Evolutionary conservation across 2,113 vertebrate genomes (phyloP), one percentile per base, ranked within the genome.

Genomic region (Butorides virescens): DNA sequence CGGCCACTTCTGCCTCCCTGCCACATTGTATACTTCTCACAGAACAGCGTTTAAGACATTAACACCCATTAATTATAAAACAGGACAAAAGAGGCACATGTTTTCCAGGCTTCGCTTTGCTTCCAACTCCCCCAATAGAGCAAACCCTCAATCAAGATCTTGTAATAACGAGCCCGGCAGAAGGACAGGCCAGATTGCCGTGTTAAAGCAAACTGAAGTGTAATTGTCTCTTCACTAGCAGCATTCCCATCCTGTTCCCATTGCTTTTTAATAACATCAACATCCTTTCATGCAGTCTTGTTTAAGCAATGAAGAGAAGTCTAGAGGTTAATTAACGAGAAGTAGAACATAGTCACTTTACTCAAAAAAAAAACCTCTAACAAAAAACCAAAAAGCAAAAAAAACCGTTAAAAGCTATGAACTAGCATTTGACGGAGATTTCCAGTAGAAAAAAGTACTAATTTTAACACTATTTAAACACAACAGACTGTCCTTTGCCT

Each of bases 261-360:
- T 36, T 71, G 55, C 59, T 71, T 87, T 82, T 89, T 71, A 67
- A 23, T 30, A 75, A 44, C 78, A 32, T 39, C 49, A 80, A 59
- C 52, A 59, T 66, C 47, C 32, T 67, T 91, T 87, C 76, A 75
- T 42, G 25, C 66, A 59, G 44, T 37, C 90, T 79, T 81, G 59
- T 85, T 75, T 86, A 95, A 96, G 80, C 67, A 87, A 72, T 7
- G 59, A 61, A 37, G n/a, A 85, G 49, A 79, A 93, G 77, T 78
- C 77, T 29, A 46, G 55, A 89, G 87, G 82, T 84, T 95, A 94
- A 97, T 96, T 96, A 96, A 94, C 0, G 6, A 94, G 65, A 90
- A 90, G 49, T 21, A 53, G 76, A 89, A 79, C 73, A 79, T 13
- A 34, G 37, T 37, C 49, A 44, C 34, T 86, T 87, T 15, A 62